Evolutionary conservation across 2,797 vertebrate genomes (phyloP), one percentile per base, ranked within the genome.

Genomic region (Simalia tracyae): DNA sequence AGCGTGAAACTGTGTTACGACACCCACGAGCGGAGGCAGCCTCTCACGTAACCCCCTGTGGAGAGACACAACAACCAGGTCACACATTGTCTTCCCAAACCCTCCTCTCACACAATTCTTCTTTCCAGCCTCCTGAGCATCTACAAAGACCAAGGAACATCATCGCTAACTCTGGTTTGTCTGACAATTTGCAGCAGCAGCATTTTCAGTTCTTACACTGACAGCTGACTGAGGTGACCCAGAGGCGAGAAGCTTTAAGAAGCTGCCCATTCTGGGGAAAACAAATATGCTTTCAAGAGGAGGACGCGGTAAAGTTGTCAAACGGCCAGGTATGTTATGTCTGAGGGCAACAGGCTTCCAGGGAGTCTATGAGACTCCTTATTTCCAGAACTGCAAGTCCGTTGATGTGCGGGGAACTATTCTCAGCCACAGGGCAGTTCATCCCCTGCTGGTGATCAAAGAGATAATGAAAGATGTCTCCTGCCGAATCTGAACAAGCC

Each of bases 1-100:
- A 0, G 99, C 99, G 19, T 99, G 99, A 95, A 99, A 99, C 96
- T 99, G 99, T 24, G 99, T 99, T 56, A 98, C 95, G 1, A 98
- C 98, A 68, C 98, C 98, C 89, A 99, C 95, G 81, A 98, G 96
- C 54, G 98, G 97, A 85, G 98, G 98, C 91, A 99, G 96, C 89
- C 94, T 98, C 94, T 98, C 97, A 92, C 99, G 98, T 89, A 98
- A 97, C 88, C 97, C 97, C 98, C 99, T 99, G 96, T 87, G 90
- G 87, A 11, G 90, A 94, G 84, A 12, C 91, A 87, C 0, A 46
- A 0, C 11, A 10, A 0, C 0, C 28, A 7, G 11, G 0, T 81
- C 59, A 10, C 0, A 8, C 72, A 50, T 0, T 2, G n/a, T 66
- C 22, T 31, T 24, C 28, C 19, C 19, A 6, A 60, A 9, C 2